Conservation (phyloP, 2,113 vertebrate species). For the Dasyurus viverrinus region DNA sequence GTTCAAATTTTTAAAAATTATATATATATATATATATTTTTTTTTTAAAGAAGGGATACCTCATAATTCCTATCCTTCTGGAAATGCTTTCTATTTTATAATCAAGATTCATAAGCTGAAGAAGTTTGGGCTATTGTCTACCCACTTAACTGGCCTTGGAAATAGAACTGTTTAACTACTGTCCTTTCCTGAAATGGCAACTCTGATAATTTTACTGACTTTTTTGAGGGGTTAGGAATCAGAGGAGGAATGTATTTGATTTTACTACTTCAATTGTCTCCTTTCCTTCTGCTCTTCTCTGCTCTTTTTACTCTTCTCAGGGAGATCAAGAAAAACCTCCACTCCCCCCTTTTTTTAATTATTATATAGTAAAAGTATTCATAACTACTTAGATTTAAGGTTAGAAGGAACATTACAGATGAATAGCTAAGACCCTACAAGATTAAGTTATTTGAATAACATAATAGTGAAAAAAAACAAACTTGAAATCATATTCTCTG, state of each 20-base stretch:
- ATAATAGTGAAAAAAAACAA: not conserved
- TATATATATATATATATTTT: too few relatives aligned
- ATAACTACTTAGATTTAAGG: not conserved
- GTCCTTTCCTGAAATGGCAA: not conserved
- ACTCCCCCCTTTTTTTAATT: not conserved
- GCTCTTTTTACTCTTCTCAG: not conserved
- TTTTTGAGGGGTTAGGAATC: not conserved
- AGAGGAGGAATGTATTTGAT: not conserved
- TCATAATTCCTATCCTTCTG: not conserved
- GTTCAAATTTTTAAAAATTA: too few relatives aligned
- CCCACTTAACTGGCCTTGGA: not conserved
- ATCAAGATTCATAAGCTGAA: not conserved
- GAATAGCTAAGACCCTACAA: not conserved
- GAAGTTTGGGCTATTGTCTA: not conserved
- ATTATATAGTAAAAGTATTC: not conserved
- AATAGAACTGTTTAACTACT: not conserved
- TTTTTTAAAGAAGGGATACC: not conserved
- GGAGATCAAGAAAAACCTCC: not conserved
- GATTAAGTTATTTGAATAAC: not conserved
- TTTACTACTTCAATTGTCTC: not conserved
- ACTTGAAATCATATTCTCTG: not conserved
- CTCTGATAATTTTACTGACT: constrained; percentile 21
- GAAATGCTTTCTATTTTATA: not conserved
- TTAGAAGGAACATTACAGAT: not conserved
- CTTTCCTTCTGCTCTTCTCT: not conserved